Evolutionary conservation across 2,113 vertebrate species (phyloP), one percentile per base, ranked within the genome.

Genomic region (Haemorhous mexicanus): DNA sequence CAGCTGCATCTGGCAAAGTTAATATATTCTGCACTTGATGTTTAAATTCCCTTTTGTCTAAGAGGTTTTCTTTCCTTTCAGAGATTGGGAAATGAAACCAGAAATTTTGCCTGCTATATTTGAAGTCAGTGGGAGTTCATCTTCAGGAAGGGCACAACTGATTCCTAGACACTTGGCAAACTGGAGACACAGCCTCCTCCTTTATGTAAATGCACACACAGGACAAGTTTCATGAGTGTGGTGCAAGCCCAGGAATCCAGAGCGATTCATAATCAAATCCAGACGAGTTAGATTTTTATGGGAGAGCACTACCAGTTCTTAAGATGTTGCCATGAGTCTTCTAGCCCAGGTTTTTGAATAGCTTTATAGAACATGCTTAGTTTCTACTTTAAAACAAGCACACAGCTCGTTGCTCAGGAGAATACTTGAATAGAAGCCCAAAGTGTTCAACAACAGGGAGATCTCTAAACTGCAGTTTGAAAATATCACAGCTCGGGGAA

Each of bases 41-140:
- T 70, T 94, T 74, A 62, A 89, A 88, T 90, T 96, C 47, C 39
- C 32, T 88, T 90, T 92, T 89, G 49, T 85, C 28, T 44, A 46
- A 74, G 67, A 87, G 37, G 58, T 62, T 94, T 88, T 89, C 56
- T 70, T 84, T 43, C 44, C 52, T 93, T 67, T 72, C 58, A 28
- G 72, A 76, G 55, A 27, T 4, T 61, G 69, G 35, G 52, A 93
- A 94, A 64, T 66, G 59, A 91, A 92, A 55, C 7, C 26, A 83
- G 70, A 52, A 46, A 62, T 87, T 70, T 81, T 86, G 43, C 61
- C 32, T 76, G 28, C 32, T 94, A 13, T 52, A 64, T 93, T 92
- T 84, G 72, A 88, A 94, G 64, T 84, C 75, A 53, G 52, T 52
- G 61, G 32, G 55, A 88, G 41, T 66, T 93, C 43, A 59, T 64